Base-by-base conservation (phyloP, 2,888 invertebrate species). In the Falcaria lacertinaria region DNA sequence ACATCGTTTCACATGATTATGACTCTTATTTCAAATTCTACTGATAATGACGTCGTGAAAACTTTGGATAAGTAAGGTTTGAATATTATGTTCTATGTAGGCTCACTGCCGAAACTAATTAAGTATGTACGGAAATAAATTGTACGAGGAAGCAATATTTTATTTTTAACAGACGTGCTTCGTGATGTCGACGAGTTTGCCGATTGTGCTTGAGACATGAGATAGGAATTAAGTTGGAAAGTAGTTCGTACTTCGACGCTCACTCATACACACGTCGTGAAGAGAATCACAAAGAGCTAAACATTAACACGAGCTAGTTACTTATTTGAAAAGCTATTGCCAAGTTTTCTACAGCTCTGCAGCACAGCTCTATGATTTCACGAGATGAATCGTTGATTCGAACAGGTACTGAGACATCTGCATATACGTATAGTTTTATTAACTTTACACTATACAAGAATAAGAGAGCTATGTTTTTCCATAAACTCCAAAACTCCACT, bases 151-250 rank as follows among this genome's bases (percentile, higher is more conserved):
- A 28, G 28, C 28, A 28, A 11, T 28, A 66, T 74, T 70, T 70
- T 54, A 78, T 73, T 73, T 72, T 63, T 49, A 52, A 39, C 60
- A 68, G 57, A 57, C 64, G 57, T 62, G 63, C 57, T 57, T 54
- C 34, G 40, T 60, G 57, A 52, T 57, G 68, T 69, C 76, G 74
- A 74, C 60, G 76, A 82, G 69, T 85, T 86, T 78, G 69, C 68
- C 73, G 75, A 83, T 83, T 80, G 80, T 75, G 77, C 70, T 75
- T 77, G 78, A 81, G 78, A 80, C 71, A 72, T 69, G 76, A 80
- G 78, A 79, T 70, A 73, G 69, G 74, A 84, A 85, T 87, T 81
- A 84, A 86, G 76, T 86, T 80, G 63, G 73, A 73, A 80, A 78
- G 81, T 7, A 28, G 28, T 28, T 28, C 28, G 80, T 74, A 77